Base-by-base conservation (phyloP, 2,888 invertebrate species). In the Scaptomyza caliginosa region DNA sequence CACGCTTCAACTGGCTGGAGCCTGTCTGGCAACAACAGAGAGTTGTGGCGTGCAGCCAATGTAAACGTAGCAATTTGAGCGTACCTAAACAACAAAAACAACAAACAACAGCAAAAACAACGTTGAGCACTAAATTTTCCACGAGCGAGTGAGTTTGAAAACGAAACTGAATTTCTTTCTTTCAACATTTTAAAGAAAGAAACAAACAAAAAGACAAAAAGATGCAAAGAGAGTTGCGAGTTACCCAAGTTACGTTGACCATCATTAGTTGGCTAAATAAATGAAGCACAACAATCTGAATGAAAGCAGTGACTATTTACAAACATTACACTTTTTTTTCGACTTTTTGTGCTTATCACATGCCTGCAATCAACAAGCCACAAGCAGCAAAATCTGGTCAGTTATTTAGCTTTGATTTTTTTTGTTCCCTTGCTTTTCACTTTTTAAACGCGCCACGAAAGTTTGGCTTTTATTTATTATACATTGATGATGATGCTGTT, bases 201-300 rank as follows among this genome's bases (percentile, higher is more conserved):
- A 30, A 30, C n/a, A 34, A 34, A 32, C 3, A 7, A 13, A 13
- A 30, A 30, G 10, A 30, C 6, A 50, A 54, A 30, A 26, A 52
- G 39, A 19, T n/a, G 46, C 46, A 57, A 57, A 28, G 48, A 52
- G 63, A 63, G 42, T 24, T 42, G 38, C 6, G 16, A 56, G 63
- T 51, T 59, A 63, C 64, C 54, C 52, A 42, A 46, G 74, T 77
- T 81, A 82, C 87, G 85, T 82, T 72, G 74, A 62, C 70, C 83
- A 88, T 85, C 83, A 87, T 88, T 84, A 88, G 87, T 71, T 87
- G 66, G 51, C 65, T 72, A 75, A 81, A 77, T 84, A 81, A 84
- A 74, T 68, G 83, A 74, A 67, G 77, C 62, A 65, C 50, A 58
- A 39, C 16, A 34, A 13, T 13, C 60, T 67, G 58, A 77, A 77